A percentile compares a stretch with the other conserved stretches of the same genome.
phyloP scores from a whole-genome alignment of 2,797 vertebrate species.

The Enteromius afrohamiltoni region DNA sequence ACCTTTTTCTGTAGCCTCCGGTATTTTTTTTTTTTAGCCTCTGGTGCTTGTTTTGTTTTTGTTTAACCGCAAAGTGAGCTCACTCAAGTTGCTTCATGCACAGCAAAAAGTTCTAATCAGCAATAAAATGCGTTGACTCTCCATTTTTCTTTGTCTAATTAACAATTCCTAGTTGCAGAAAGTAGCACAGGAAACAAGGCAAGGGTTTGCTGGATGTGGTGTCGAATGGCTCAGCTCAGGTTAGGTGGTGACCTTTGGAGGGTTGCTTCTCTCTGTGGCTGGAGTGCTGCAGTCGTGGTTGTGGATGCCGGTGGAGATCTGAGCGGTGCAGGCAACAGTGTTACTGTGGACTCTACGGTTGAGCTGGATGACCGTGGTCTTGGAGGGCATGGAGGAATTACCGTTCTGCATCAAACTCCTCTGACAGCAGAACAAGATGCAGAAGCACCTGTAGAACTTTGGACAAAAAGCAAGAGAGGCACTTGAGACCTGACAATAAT shows the following conservation, averaged over 20 bases:
- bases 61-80: background rate
- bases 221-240: background rate
- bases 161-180: background rate
- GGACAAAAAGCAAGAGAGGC: background rate
- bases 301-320: conserved; percentile 64
- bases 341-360: conserved; percentile 71
- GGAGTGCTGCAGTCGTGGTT: conserved; percentile 58
- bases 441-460: conserved; percentile 88
- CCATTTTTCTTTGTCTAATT: background rate
- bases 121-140: background rate
- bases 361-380: conserved; percentile 77
- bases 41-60: background rate
- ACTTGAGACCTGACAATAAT: background rate
- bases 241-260: conserved; percentile 55
- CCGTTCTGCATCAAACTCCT: conserved; percentile 63
- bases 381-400: conserved; percentile 72
- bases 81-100: background rate
- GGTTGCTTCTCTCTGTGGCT: conserved; percentile 50
- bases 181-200: background rate
- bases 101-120: background rate
- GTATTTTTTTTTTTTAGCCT: background rate
- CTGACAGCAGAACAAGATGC: conserved; percentile 76
- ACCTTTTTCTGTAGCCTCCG: background rate
- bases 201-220: background rate
- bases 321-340: conserved; percentile 65